Conservation (phyloP, 2,888 invertebrate genomes). For the Acheta domesticus region DNA sequence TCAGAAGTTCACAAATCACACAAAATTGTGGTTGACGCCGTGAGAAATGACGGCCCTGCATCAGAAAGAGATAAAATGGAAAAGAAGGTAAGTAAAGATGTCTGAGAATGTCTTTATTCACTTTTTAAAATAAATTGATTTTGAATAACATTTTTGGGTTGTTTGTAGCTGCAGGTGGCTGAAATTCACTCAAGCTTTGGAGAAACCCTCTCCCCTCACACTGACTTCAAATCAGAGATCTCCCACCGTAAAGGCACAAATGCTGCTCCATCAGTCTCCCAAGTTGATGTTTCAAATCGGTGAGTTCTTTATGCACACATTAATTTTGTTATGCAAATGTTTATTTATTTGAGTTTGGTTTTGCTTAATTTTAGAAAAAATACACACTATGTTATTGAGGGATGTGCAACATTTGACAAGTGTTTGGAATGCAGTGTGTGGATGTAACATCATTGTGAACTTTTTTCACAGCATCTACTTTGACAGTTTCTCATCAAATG, state of each 20-base stretch:
- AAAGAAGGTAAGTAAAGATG: neutral
- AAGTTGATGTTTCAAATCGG: neutral
- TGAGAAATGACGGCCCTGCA: neutral
- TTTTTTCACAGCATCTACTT: too few species aligned
- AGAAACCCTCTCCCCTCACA: neutral
- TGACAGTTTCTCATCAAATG: too few species aligned
- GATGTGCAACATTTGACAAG: too few species aligned
- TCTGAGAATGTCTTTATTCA: neutral
- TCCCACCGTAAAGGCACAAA: neutral
- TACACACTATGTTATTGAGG: too few species aligned
- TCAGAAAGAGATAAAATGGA: neutral
- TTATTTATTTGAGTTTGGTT: too few species aligned
- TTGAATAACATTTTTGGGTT: neutral
- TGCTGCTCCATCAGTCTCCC: neutral
- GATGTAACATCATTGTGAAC: too few species aligned
- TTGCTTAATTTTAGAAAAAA: too few species aligned
- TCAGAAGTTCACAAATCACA: neutral
- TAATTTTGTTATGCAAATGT: neutral
- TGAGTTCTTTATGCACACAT: neutral
- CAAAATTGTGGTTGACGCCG: neutral
- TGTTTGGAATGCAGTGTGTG: too few species aligned
- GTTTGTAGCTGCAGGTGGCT: neutral
- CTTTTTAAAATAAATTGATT: neutral
- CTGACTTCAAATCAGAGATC: neutral
- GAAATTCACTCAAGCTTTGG: slow-evolving; percentile 3